A percentile compares a stretch with the other conserved stretches of the same genome.
Evolutionary conservation across 2,797 vertebrate genomes (phyloP).

Genomic region (Crossoptilon crossoptilon): DNA sequence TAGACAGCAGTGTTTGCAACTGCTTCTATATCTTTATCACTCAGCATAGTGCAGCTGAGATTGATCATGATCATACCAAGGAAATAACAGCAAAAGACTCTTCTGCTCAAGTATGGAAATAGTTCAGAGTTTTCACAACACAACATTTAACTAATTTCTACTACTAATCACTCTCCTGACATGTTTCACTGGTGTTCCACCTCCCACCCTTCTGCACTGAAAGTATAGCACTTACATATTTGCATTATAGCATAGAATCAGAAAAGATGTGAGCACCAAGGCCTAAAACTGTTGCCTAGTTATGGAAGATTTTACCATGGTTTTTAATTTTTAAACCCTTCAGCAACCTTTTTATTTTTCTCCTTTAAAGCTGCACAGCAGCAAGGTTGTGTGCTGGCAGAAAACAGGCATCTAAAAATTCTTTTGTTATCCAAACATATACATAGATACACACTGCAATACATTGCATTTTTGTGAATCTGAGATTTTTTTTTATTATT

Average conservation of each 20-base stretch:
- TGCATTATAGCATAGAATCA: not conserved
- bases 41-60: not conserved
- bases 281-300: not conserved
- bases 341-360: not conserved
- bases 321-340: not conserved
- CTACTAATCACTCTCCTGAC: slow-evolving; percentile 53
- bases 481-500: not conserved
- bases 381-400: not conserved
- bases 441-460: not conserved
- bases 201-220: not conserved
- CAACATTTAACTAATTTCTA: slow-evolving; percentile 42
- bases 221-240: not conserved
- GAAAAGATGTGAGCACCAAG: not conserved
- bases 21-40: not conserved
- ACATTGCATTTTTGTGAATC: not conserved
- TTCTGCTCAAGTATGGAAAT: not conserved
- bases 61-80: not conserved
- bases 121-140: not conserved
- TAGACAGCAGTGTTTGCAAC: not conserved
- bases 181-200: not conserved
- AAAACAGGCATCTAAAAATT: not conserved
- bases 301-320: not conserved
- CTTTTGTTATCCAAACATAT: not conserved
- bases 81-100: not conserved
- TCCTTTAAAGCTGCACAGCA: not conserved